These are phyloP conservation scores for Globodera ellingtonae DNA, from an alignment of 1,140 invertebrate species.

Conservation along the genomic window DNA sequence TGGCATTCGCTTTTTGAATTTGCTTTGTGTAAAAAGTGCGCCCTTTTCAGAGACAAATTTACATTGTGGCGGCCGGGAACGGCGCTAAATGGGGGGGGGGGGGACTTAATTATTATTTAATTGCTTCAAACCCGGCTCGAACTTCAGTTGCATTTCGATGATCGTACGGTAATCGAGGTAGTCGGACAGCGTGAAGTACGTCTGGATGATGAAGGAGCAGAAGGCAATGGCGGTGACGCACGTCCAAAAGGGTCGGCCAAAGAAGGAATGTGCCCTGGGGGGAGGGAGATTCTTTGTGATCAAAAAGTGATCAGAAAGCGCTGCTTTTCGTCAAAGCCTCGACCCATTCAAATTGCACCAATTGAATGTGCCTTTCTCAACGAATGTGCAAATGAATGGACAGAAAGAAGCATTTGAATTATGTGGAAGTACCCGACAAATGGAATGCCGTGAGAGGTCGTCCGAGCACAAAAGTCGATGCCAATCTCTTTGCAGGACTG, in stretches of 20 bases:
- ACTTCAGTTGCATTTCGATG: constrained; percentile 65
- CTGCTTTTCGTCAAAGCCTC: too few relatives aligned
- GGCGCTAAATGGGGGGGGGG: constrained; percentile 45
- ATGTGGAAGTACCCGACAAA: constrained; percentile 57
- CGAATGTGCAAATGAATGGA: too few relatives aligned
- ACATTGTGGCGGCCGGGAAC: constrained; percentile 64
- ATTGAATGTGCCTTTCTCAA: too few relatives aligned
- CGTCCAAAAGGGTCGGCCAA: constrained; percentile 58
- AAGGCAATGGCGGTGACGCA: constrained; percentile 53
- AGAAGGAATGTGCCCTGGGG: constrained; percentile 61
- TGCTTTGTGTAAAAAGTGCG: not conserved
- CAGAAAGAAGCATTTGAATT: constrained; percentile 2
- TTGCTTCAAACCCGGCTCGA: constrained; percentile 54
- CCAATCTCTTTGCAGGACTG: constrained; percentile 53
- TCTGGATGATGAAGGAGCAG: constrained; percentile 56
- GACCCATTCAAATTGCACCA: too few relatives aligned
- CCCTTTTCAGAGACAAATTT: not conserved
- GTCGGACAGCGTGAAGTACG: constrained; percentile 63
- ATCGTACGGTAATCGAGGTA: constrained; percentile 63
- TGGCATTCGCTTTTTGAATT: too few relatives aligned
- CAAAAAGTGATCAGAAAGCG: not conserved
- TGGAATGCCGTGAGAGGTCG: constrained; percentile 64
- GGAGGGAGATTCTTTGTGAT: not conserved
- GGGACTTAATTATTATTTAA: not conserved
- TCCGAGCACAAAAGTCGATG: constrained; percentile 62